Percentiles rank a stretch among this genome's conserved stretches.
Evolutionary conservation across 2,888 invertebrate species (phyloP).

Genomic region (Noctua fimbriata): DNA sequence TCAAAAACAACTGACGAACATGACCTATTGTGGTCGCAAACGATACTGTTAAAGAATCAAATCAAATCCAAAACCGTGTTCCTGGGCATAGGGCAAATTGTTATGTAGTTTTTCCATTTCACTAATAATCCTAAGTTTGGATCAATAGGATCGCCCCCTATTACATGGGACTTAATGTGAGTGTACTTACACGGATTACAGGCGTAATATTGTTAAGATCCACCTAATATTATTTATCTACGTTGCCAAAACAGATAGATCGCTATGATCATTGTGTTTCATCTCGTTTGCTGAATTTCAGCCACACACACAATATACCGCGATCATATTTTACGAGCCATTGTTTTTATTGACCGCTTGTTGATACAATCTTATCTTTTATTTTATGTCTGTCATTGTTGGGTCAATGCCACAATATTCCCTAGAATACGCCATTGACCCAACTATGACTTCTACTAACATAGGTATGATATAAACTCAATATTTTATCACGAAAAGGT

Average conservation of each 20-base stretch:
- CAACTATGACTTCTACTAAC: neutral
- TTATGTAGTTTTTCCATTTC: neutral
- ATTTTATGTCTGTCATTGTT: slow-evolving; percentile 44
- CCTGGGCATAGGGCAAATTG: neutral
- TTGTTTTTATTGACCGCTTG: slow-evolving; percentile 54
- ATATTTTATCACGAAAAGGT: neutral
- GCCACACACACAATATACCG: slow-evolving; percentile 29
- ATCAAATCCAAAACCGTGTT: no score
- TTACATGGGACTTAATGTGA: neutral
- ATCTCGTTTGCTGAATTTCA: slow-evolving; percentile 37
- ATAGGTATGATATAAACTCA: neutral
- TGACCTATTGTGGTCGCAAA: neutral
- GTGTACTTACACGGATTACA: neutral
- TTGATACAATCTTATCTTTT: slow-evolving; percentile 50
- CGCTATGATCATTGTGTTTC: slow-evolving; percentile 26
- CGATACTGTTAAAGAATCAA: neutral
- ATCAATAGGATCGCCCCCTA: neutral
- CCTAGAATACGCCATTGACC: neutral
- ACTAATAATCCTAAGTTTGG: neutral
- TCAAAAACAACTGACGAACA: no score
- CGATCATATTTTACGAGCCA: slow-evolving; percentile 46
- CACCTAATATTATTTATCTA: slow-evolving; percentile 11
- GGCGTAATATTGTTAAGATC: neutral
- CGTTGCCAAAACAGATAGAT: neutral
- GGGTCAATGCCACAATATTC: slow-evolving; percentile 26